These are phyloP conservation scores for Epinephelus coioides DNA, from an alignment of 2,797 vertebrate species.

Conservation along the genomic window DNA sequence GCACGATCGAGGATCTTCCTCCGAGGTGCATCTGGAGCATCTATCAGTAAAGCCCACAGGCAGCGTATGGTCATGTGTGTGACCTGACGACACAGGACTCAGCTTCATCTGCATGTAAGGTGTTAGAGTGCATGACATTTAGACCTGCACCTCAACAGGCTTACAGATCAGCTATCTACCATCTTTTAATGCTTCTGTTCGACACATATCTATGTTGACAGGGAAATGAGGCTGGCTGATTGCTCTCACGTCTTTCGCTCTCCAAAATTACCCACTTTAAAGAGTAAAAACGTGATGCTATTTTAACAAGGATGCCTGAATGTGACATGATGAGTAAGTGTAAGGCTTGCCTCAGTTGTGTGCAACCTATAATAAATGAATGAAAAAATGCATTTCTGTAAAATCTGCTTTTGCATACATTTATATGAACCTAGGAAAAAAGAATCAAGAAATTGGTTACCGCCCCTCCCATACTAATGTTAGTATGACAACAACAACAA, in stretches of 20 bases:
- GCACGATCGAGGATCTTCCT: conserved; percentile 27
- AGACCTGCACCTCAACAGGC: conserved; percentile 10
- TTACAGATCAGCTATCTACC: not conserved
- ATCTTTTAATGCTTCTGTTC: not conserved
- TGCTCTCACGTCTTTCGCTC: not conserved
- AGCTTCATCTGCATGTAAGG: conserved; percentile 2
- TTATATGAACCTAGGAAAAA: not conserved
- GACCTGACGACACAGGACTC: conserved; percentile 2
- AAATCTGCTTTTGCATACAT: not conserved
- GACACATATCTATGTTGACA: not conserved
- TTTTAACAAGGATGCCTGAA: not conserved
- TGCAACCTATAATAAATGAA: not conserved
- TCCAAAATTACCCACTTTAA: not conserved
- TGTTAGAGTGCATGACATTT: conserved; percentile 15
- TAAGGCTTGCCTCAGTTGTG: not conserved
- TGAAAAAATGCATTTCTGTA: not conserved
- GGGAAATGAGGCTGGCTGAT: not conserved
- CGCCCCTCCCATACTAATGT: not conserved
- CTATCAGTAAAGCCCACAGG: conserved; percentile 9
- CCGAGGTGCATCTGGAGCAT: conserved; percentile 36
- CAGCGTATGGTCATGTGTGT: not conserved
- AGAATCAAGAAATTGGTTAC: not conserved
- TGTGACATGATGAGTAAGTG: not conserved
- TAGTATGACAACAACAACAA: not conserved
- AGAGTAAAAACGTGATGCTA: not conserved